Percentiles rank a stretch among this genome's conserved stretches.
phyloP scores from a whole-genome alignment of 2,797 vertebrate genomes.

The Odontamblyopus lacepedii region DNA sequence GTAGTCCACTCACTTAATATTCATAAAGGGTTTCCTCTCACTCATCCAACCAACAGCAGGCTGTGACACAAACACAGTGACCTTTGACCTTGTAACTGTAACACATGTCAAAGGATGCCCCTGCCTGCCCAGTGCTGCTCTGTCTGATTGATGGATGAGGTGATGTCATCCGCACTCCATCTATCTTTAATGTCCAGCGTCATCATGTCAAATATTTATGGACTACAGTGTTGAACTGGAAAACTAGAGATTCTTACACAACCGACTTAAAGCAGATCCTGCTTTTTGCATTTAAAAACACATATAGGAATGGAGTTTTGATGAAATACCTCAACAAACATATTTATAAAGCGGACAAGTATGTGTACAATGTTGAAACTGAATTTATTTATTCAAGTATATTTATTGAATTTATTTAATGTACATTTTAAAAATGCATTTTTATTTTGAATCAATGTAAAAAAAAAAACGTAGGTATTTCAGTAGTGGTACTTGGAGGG shows the following conservation, averaged over 20 bases:
- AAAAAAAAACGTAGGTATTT: too few relatives aligned
- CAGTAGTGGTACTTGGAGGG: too few relatives aligned
- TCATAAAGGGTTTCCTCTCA: neutral
- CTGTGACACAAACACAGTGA: neutral
- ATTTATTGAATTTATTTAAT: neutral
- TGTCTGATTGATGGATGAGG: neutral
- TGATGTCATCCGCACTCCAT: neutral
- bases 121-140: too few relatives aligned
- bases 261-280: neutral
- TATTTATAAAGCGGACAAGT: neutral
- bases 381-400: too few relatives aligned
- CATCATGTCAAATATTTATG: neutral
- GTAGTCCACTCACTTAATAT: neutral
- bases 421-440: neutral
- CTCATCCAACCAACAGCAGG: neutral
- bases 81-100: constrained; percentile 2
- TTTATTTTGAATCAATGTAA: neutral
- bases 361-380: neutral
- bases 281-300: neutral
- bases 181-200: neutral
- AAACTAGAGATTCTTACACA: neutral
- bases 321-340: too few relatives aligned
- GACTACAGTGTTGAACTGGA: neutral
- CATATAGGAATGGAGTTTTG: neutral
- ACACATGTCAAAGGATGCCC: neutral